phyloP scores from a whole-genome alignment of 2,797 vertebrate species.

The Periparus ater region DNA sequence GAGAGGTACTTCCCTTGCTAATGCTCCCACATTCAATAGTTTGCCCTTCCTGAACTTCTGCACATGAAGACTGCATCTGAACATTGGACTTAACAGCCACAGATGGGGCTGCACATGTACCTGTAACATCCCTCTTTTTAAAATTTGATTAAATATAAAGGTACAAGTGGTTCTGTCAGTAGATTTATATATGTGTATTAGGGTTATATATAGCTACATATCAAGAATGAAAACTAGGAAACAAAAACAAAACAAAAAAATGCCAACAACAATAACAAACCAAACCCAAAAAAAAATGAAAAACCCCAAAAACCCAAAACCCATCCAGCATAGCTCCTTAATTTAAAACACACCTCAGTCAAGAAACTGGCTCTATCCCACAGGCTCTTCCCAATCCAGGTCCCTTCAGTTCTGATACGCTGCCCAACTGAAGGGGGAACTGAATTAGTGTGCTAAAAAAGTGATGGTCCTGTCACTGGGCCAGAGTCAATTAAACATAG shows the following conservation, averaged over 20 bases:
- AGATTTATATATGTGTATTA: fast-evolving
- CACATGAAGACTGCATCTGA: background rate
- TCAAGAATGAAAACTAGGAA: background rate
- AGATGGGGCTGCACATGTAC: background rate
- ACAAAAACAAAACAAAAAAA: background rate
- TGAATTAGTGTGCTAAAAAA: background rate
- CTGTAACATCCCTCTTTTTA: background rate
- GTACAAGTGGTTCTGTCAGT: background rate
- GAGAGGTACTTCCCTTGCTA: background rate
- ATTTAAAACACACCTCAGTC: background rate
- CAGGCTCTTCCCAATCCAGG: background rate
- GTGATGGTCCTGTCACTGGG: background rate
- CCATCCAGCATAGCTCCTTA: background rate
- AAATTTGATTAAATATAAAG: background rate
- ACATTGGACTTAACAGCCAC: background rate
- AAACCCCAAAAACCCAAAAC: background rate
- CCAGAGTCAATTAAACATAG: background rate
- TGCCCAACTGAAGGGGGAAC: background rate
- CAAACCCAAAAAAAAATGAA: background rate
- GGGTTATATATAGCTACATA: background rate
- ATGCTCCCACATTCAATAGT: background rate
- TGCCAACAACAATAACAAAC: background rate
- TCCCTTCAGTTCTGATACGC: background rate
- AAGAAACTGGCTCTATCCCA: background rate
- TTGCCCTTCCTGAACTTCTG: background rate